phyloP scores from a whole-genome alignment of 1,140 invertebrate species.

The Steinernema feltiae region DNA sequence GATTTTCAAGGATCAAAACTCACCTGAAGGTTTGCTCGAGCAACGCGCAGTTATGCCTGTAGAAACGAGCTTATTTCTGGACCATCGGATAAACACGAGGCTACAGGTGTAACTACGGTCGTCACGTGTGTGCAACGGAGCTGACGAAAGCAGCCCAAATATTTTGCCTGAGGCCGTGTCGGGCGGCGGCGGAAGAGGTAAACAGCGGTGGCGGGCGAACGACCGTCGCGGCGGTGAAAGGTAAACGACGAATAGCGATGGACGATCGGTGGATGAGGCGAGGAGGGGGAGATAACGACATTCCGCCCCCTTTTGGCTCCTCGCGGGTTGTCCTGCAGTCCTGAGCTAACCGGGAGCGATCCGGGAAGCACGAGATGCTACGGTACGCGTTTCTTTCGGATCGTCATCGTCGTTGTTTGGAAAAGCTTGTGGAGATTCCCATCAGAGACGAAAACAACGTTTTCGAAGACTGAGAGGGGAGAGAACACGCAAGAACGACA shows the following conservation, averaged over 20 bases:
- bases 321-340: too few relatives aligned
- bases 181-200: background rate
- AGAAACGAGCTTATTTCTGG: slow-evolving; percentile 11
- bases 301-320: slow-evolving; percentile 12
- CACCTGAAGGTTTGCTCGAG: background rate
- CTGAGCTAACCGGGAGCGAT: too few relatives aligned
- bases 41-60: slow-evolving; percentile 9
- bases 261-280: background rate
- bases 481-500: too few relatives aligned
- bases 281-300: slow-evolving; percentile 1
- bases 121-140: background rate
- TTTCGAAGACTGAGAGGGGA: too few relatives aligned
- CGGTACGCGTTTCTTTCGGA: too few relatives aligned
- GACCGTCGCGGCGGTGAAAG: slow-evolving; percentile 8
- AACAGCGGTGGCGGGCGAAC: background rate
- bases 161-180: background rate
- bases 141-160: background rate
- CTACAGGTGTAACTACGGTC: slow-evolving; percentile 11
- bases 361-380: too few relatives aligned
- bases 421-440: too few relatives aligned
- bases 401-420: too few relatives aligned
- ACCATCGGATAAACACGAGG: background rate
- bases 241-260: background rate
- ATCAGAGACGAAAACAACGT: too few relatives aligned
- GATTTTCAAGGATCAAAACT: too few relatives aligned